Base-by-base conservation (phyloP, 1,140 invertebrate genomes). In the Neodiprion virginianus region DNA sequence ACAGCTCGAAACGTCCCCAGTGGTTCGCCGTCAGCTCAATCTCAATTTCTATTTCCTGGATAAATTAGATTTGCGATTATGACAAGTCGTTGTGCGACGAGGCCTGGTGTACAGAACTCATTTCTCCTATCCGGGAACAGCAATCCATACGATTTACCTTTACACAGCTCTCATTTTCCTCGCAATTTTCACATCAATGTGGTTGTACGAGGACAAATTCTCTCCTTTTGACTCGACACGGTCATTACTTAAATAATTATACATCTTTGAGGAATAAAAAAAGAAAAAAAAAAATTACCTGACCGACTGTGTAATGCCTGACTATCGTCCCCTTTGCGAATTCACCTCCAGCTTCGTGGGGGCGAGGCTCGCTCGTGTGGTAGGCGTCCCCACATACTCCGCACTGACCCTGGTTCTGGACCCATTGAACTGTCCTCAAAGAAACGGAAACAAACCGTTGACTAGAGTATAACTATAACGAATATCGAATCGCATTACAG, bases 11-110 rank as follows among this genome's bases (percentile, higher is more conserved):
- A 67, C 93, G 91, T 0, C 97, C 97, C 78, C 92, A 92, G 86
- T 98, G 97, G 85, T 97, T 97, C 0, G 96, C 95, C 0, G 96
- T 98, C 11, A 98, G 85, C 81, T 97, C 95, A 9, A 97, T 89
- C 88, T 95, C 95, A 1, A 97, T 91, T 71, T 95, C 94, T 61
- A 97, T 95, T 85, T 93, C 92, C 93, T 95, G 82, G 40, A 85
- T 40, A 40, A 40, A 40, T 40, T 40, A 40, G 5, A 40, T 3
- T 40, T 40, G 28, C 28, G 0, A 40, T 40, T 40, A 40, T 40
- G 28, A 40, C 28, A 40, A 40, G 28, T 40, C 28, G 28, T 40
- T 40, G 28, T 40, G 28, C 28, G 5, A 40, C 5, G 5, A 40
- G 5, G 5, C 28, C 28, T 40, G 5, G 28, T 40, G 28, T 40